Conservation (phyloP, 1,140 invertebrate genomes). For the Homarus americanus region DNA sequence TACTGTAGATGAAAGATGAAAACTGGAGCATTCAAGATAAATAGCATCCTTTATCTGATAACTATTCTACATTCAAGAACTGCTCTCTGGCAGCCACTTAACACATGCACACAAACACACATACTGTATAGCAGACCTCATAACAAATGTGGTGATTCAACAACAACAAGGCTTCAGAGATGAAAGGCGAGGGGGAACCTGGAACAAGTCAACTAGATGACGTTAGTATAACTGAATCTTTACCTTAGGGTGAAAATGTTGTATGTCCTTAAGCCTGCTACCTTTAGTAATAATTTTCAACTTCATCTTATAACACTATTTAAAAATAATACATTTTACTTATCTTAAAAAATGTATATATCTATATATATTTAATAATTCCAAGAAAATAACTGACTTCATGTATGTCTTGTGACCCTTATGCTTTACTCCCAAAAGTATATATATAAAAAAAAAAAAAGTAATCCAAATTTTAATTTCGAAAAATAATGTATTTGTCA, state of each 20-base stretch:
- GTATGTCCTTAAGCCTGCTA: constrained; percentile 1
- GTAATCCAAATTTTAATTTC: too few species aligned
- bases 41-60: background rate
- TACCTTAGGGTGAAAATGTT: background rate
- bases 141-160: constrained; percentile 48
- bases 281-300: constrained; percentile 4
- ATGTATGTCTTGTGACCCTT: too few species aligned
- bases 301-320: too few species aligned
- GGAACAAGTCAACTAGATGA: constrained; percentile 5
- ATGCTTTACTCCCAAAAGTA: too few species aligned
- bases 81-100: background rate
- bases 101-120: constrained; percentile 17
- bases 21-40: constrained; percentile 13
- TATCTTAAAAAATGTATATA: too few species aligned
- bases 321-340: too few species aligned
- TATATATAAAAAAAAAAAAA: too few species aligned
- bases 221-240: background rate
- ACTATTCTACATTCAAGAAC: background rate
- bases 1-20: constrained; percentile 18
- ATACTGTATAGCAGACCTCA: background rate
- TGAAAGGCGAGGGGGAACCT: constrained; percentile 34
- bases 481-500: too few species aligned
- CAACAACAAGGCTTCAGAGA: constrained; percentile 48
- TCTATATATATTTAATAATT: too few species aligned
- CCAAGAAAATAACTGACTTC: too few species aligned